phyloP scores from a whole-genome alignment of 2,113 vertebrate species.

The Platysternon megacephalum region DNA sequence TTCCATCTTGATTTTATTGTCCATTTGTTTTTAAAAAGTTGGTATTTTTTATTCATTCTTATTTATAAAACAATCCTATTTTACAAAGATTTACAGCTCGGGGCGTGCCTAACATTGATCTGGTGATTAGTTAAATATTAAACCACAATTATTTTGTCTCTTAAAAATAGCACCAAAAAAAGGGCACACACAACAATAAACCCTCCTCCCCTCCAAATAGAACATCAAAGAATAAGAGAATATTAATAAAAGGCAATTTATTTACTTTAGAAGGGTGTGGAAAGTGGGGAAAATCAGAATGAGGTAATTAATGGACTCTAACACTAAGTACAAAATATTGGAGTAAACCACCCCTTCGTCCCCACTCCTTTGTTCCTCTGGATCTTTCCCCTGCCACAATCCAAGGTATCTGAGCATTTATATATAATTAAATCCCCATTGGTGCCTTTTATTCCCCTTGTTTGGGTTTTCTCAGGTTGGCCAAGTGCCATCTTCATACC shows the following conservation, averaged over 20 bases:
- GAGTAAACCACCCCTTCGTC: accelerated
- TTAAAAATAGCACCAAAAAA: neutral
- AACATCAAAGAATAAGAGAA: neutral
- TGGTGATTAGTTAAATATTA: constrained; percentile 23
- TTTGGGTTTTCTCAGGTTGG: accelerated
- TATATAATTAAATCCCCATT: accelerated
- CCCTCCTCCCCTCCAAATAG: neutral
- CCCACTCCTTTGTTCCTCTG: neutral
- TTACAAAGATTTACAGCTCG: constrained; percentile 92
- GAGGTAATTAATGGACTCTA: neutral
- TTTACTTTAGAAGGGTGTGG: neutral
- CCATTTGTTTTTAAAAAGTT: constrained; percentile 57
- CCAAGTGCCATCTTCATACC: neutral
- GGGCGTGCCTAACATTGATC: neutral
- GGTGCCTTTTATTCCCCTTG: accelerated
- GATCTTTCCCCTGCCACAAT: accelerated
- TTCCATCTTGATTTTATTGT: constrained; percentile 76
- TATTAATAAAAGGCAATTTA: constrained; percentile 25
- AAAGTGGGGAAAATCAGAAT: accelerated
- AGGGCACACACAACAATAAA: neutral
- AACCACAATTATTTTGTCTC: neutral
- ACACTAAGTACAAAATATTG: accelerated
- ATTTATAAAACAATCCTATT: constrained; percentile 84
- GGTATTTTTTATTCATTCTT: neutral
- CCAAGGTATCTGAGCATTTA: accelerated